phyloP scores from a whole-genome alignment of 1,140 invertebrate species.

The Stegodyphus mimosarum region DNA sequence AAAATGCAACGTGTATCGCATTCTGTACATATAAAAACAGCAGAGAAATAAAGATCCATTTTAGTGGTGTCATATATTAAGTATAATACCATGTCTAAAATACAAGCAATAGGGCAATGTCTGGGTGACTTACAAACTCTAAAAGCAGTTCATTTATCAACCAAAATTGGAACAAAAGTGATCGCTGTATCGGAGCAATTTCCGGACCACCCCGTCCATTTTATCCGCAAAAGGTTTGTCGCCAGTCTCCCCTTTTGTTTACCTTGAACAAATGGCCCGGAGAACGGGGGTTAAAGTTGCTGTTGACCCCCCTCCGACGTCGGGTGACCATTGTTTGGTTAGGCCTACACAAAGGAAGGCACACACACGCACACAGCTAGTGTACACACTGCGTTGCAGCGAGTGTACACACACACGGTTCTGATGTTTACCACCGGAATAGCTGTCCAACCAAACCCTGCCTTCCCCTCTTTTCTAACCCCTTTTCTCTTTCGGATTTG shows the following conservation, averaged over 20 bases:
- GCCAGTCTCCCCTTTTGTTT: slow-evolving; percentile 55
- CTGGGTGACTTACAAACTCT: too few relatives aligned
- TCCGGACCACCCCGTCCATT: slow-evolving; percentile 13
- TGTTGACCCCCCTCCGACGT: slow-evolving; percentile 48
- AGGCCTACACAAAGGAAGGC: slow-evolving; percentile 46
- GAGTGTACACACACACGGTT: slow-evolving; percentile 36
- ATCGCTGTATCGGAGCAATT: neutral
- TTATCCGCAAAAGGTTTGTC: slow-evolving; percentile 58
- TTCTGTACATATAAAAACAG: too few relatives aligned
- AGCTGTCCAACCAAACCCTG: slow-evolving; percentile 56
- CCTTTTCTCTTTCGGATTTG: slow-evolving; percentile 50
- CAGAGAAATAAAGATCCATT: too few relatives aligned
- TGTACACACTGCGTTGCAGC: slow-evolving; percentile 11
- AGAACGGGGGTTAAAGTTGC: slow-evolving; percentile 60
- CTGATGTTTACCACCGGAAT: slow-evolving; percentile 58
- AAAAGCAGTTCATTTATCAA: too few relatives aligned
- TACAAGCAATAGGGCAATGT: too few relatives aligned
- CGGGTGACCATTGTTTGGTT: slow-evolving; percentile 59
- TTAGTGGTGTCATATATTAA: too few relatives aligned
- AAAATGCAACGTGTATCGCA: too few relatives aligned
- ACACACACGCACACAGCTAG: slow-evolving; percentile 30
- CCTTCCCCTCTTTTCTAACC: neutral
- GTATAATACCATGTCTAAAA: too few relatives aligned
- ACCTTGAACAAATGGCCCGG: slow-evolving; percentile 54
- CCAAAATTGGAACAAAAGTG: too few relatives aligned